These are phyloP conservation scores for Glaucopsyche alexis DNA, from an alignment of 2,888 invertebrate species.

Conservation along the genomic window DNA sequence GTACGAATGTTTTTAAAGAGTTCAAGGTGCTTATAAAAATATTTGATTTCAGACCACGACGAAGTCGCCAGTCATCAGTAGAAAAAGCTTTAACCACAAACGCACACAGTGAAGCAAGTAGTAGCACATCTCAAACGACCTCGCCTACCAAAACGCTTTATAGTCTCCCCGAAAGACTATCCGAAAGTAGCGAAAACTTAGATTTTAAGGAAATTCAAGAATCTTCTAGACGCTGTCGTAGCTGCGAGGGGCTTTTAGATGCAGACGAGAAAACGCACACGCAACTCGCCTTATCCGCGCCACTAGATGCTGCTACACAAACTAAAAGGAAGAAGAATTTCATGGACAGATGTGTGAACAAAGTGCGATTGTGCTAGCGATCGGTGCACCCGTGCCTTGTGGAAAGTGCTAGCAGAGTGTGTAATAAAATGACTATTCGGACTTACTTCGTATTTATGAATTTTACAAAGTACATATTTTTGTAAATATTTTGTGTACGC, in stretches of 20 bases:
- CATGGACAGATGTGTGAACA: conserved; percentile 91
- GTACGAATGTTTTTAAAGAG: too few species aligned
- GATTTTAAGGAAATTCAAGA: conserved; percentile 59
- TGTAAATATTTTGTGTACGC: conserved; percentile 75
- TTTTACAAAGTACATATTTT: conserved; percentile 75
- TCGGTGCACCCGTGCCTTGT: conserved; percentile 46
- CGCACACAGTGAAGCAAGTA: conserved; percentile 66
- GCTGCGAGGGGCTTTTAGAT: conserved; percentile 82
- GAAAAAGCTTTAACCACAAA: conserved; percentile 60
- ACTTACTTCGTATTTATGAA: conserved; percentile 67
- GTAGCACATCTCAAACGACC: conserved; percentile 63
- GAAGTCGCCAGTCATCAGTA: conserved; percentile 70
- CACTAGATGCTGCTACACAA: conserved; percentile 78
- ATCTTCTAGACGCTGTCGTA: conserved; percentile 74
- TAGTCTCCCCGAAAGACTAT: conserved; percentile 68
- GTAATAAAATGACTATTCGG: conserved; percentile 66
- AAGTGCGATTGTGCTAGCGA: conserved; percentile 87
- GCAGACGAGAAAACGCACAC: conserved; percentile 76
- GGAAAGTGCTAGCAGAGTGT: conserved; percentile 64
- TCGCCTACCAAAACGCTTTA: conserved; percentile 70
- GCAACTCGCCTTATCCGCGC: conserved; percentile 78
- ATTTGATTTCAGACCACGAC: conserved; percentile 60
- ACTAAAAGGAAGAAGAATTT: conserved; percentile 88
- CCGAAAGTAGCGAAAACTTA: conserved; percentile 65
- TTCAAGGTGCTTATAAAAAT: not conserved